These are phyloP conservation scores for Dione juno DNA, from an alignment of 2,888 invertebrate species.

Conservation along the genomic window DNA sequence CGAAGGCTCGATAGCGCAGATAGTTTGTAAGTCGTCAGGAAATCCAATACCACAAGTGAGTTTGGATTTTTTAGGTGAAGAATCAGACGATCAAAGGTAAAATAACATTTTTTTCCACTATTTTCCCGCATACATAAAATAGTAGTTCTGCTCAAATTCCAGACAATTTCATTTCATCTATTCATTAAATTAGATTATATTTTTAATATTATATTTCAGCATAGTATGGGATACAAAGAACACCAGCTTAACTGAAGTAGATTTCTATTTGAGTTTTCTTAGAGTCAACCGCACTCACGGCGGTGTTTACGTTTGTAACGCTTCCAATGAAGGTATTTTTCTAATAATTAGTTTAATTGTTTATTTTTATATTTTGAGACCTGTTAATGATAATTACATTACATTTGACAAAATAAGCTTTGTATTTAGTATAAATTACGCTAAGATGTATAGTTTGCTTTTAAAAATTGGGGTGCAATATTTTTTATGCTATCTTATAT, in stretches of 20 bases:
- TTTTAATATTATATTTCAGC: constrained; percentile 40
- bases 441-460: no score
- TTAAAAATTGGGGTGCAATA: no score
- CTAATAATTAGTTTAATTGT: not conserved
- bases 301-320: constrained; percentile 67
- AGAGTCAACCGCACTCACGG: constrained; percentile 55
- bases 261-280: constrained; percentile 55
- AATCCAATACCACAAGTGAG: constrained; percentile 61
- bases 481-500: no score
- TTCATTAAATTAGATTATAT: no score
- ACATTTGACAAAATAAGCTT: no score
- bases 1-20: constrained; percentile 58
- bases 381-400: no score
- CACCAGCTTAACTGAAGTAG: constrained; percentile 51
- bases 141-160: no score
- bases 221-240: constrained; percentile 46
- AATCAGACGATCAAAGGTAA: constrained; percentile 53
- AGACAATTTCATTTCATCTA: no score
- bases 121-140: no score
- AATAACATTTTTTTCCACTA: not conserved
- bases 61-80: constrained; percentile 56
- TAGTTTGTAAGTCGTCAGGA: constrained; percentile 65
- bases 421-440: no score
- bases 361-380: not conserved
- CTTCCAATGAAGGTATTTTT: constrained; percentile 63